Conservation (phyloP, 2,113 vertebrate species). For the Paradoxurus hermaphroditus region DNA sequence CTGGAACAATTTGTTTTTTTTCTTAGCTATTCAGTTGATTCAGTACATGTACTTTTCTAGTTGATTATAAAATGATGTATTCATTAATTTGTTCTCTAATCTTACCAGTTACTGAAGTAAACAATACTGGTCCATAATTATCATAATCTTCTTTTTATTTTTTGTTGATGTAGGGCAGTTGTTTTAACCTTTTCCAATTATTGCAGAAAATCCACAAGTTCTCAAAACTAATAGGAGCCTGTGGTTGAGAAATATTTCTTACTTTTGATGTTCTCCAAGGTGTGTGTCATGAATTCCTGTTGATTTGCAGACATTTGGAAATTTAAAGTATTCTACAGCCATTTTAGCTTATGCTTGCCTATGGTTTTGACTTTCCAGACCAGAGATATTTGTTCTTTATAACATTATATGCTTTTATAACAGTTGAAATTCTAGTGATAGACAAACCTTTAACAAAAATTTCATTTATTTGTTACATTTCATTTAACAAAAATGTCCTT, state of each 20-base stretch:
- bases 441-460: background rate
- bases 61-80: slow-evolving; percentile 7
- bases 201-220: background rate
- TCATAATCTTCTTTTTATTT: background rate
- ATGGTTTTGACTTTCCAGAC: background rate
- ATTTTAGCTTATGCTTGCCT: background rate
- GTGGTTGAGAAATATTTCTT: background rate
- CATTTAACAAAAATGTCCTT: slow-evolving; percentile 16
- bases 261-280: background rate
- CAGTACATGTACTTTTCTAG: background rate
- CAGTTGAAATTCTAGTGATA: background rate
- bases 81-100: background rate
- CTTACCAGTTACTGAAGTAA: slow-evolving; percentile 14
- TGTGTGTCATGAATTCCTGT: background rate
- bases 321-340: background rate
- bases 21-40: background rate
- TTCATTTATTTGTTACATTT: background rate
- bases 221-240: background rate
- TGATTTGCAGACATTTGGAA: background rate
- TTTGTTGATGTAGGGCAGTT: background rate
- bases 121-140: background rate
- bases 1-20: background rate
- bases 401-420: background rate
- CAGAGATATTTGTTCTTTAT: background rate
- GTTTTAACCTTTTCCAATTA: background rate